Percentiles rank a stretch among this genome's conserved stretches.
Evolutionary conservation across 2,888 invertebrate genomes (phyloP).

Genomic region (Ophraella communa): DNA sequence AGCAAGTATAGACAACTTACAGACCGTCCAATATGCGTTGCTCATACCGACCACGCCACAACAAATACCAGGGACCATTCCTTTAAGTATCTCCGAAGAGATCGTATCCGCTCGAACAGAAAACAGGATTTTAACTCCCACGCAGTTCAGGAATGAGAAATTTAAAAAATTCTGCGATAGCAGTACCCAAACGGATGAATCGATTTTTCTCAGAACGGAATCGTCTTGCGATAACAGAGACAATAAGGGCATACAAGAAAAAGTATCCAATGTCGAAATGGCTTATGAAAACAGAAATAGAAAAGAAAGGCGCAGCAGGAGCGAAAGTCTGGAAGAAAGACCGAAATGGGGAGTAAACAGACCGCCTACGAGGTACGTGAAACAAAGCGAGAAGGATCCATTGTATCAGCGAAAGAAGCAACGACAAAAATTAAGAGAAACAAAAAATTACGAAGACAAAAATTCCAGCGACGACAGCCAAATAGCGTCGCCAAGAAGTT

Average conservation of each 20-base stretch:
- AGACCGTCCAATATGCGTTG: slow-evolving; percentile 67
- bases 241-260: no score
- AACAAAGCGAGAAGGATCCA: slow-evolving; percentile 90
- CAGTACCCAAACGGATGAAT: slow-evolving; percentile 71
- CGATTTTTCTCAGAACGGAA: slow-evolving; percentile 33
- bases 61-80: no score
- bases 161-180: slow-evolving; percentile 65
- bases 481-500: slow-evolving; percentile 63
- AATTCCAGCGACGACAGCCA: slow-evolving; percentile 71
- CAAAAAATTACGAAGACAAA: slow-evolving; percentile 63
- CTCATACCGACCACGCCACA: slow-evolving; percentile 60
- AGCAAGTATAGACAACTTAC: slow-evolving; percentile 58
- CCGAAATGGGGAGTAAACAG: slow-evolving; percentile 79
- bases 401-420: slow-evolving; percentile 77
- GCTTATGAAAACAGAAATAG: slow-evolving; percentile 62
- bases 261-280: no score
- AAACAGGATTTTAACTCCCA: slow-evolving; percentile 66
- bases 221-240: slow-evolving; percentile 54
- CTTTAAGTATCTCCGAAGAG: no score
- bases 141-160: slow-evolving; percentile 62
- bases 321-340: slow-evolving; percentile 68
- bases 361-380: slow-evolving; percentile 82
- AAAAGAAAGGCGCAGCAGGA: slow-evolving; percentile 64
- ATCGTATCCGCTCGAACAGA: slow-evolving; percentile 55
- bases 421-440: slow-evolving; percentile 67